Evolutionary conservation across 1,140 invertebrate species (phyloP).

Genomic region (Glomeris maerens): DNA sequence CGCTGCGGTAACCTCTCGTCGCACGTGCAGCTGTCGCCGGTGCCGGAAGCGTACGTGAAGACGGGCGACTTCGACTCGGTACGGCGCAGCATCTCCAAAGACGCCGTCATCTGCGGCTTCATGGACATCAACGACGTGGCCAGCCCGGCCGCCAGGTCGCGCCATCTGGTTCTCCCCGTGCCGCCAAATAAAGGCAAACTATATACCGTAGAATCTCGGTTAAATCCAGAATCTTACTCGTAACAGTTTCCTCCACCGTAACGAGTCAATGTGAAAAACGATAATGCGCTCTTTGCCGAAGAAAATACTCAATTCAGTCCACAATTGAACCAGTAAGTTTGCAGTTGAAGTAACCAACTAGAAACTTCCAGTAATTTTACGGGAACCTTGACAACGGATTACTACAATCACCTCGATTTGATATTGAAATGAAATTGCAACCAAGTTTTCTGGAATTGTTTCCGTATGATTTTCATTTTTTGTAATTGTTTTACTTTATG

Average conservation of each 20-base stretch:
- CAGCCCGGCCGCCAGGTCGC: conserved; percentile 82
- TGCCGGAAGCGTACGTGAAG: conserved; percentile 50
- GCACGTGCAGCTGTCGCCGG: conserved; percentile 56
- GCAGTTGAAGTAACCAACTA: too few relatives aligned
- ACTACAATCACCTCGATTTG: too few relatives aligned
- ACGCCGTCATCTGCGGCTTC: conserved; percentile 65
- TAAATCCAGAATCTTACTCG: not conserved
- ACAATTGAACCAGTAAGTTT: too few relatives aligned
- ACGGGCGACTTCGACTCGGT: conserved; percentile 47
- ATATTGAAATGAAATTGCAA: too few relatives aligned
- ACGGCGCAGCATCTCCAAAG: conserved; percentile 44
- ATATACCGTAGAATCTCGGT: not conserved
- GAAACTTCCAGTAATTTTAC: too few relatives aligned
- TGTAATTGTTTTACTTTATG: too few relatives aligned
- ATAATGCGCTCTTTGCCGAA: too few relatives aligned
- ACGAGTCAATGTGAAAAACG: too few relatives aligned
- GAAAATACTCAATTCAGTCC: too few relatives aligned
- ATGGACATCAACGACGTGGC: conserved; percentile 66
- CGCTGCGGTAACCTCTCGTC: conserved; percentile 63
- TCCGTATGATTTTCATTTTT: too few relatives aligned
- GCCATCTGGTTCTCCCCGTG: conserved; percentile 72
- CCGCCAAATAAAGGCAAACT: conserved; percentile 35
- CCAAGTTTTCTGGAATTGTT: too few relatives aligned
- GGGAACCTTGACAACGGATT: too few relatives aligned
- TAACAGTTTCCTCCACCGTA: not conserved